These are phyloP conservation scores for Phorcus lineatus DNA, from an alignment of 2,888 invertebrate genomes.

Conservation along the genomic window DNA sequence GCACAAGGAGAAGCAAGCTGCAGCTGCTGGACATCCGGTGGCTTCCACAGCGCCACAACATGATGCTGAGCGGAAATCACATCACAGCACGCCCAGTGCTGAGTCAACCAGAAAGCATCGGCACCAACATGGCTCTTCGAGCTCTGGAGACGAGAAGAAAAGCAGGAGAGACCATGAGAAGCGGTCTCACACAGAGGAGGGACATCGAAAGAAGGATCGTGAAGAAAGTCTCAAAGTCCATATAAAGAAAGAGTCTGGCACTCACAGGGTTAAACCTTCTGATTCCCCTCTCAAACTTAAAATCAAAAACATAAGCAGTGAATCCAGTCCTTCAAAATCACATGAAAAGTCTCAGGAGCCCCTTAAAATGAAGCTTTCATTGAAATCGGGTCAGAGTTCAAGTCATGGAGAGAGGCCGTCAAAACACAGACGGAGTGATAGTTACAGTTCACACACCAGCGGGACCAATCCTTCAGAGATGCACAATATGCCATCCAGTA, in stretches of 20 bases:
- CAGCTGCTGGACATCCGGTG: constrained; percentile 4
- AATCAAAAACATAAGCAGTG: constrained; percentile 46
- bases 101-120: constrained; percentile 28
- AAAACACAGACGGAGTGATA: constrained; percentile 30
- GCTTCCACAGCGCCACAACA: neutral
- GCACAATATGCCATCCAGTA: neutral
- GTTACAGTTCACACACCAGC: neutral
- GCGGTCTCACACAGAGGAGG: neutral
- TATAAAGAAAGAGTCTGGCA: constrained; percentile 15
- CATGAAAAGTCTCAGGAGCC: neutral
- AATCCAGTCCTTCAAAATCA: constrained; percentile 10
- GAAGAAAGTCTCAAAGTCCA: neutral
- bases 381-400: constrained; percentile 15
- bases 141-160: constrained; percentile 18
- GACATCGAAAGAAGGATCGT: constrained; percentile 30
- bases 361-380: constrained; percentile 12
- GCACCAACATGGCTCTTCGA: constrained; percentile 18
- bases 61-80: neutral
- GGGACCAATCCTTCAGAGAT: neutral
- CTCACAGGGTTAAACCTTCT: constrained; percentile 23
- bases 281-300: constrained; percentile 57
- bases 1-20: constrained; percentile 26
- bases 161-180: constrained; percentile 24
- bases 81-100: neutral
- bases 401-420: constrained; percentile 20